Evolutionary conservation across 2,113 vertebrate genomes (phyloP).

Genomic region (Reinhardtius hippoglossoides): DNA sequence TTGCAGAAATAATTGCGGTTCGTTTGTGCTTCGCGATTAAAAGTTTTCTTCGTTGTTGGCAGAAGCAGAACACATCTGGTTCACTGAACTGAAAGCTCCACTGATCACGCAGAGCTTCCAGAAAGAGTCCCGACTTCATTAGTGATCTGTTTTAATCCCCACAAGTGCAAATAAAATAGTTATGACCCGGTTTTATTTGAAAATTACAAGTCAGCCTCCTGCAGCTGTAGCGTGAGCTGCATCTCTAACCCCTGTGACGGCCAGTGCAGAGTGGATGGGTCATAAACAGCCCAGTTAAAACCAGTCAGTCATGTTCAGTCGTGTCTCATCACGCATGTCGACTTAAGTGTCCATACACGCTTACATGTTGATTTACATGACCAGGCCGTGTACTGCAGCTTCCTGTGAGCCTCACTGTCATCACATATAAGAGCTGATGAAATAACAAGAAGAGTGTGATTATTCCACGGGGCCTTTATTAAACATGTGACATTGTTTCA

Average conservation of each 20-base stretch:
- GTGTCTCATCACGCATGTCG: slow-evolving; percentile 11
- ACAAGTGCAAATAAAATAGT: slow-evolving; percentile 54
- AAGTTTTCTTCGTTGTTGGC: slow-evolving; percentile 7
- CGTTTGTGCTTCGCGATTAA: slow-evolving; percentile 25
- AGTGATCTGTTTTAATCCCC: slow-evolving; percentile 47
- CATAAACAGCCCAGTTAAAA: not conserved
- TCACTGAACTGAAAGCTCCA: slow-evolving; percentile 21
- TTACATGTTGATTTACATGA: not conserved
- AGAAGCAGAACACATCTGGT: slow-evolving; percentile 34
- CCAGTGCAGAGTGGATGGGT: not conserved
- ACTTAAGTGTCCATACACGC: slow-evolving; percentile 10
- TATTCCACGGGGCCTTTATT: too few relatives aligned
- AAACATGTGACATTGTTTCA: too few relatives aligned
- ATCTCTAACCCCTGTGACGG: not conserved
- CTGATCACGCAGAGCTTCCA: slow-evolving; percentile 9
- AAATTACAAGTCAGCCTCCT: slow-evolving; percentile 30
- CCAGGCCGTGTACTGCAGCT: not conserved
- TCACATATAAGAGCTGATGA: too few relatives aligned
- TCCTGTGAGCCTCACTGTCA: too few relatives aligned
- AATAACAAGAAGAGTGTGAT: too few relatives aligned
- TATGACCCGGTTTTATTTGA: slow-evolving; percentile 52
- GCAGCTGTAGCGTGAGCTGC: slow-evolving; percentile 19
- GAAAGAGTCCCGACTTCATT: slow-evolving; percentile 38
- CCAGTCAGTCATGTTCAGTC: slow-evolving; percentile 1
- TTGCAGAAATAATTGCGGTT: slow-evolving; percentile 8